Percentiles rank a stretch among this genome's conserved stretches.
These are phyloP conservation scores for Pachyramphus minor DNA, from an alignment of 2,113 vertebrate genomes.

Conservation along the genomic window DNA sequence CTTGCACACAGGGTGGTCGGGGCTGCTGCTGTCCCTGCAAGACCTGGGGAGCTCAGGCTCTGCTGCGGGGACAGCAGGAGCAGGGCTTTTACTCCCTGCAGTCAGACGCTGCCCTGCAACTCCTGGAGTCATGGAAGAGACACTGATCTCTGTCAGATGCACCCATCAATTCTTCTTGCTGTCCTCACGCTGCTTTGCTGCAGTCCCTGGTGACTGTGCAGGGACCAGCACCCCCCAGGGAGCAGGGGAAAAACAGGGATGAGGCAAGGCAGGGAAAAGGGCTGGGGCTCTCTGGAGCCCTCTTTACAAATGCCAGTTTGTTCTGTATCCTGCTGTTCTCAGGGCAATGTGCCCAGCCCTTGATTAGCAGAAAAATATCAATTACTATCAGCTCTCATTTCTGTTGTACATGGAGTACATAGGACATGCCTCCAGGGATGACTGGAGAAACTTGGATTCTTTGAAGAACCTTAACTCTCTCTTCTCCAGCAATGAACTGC, in stretches of 20 bases:
- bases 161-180: neutral
- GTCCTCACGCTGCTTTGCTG: neutral
- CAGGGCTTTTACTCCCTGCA: neutral
- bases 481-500: neutral
- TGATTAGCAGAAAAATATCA: conserved; percentile 12
- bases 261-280: neutral
- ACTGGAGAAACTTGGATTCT: neutral
- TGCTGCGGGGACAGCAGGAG: neutral
- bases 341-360: neutral
- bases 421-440: neutral
- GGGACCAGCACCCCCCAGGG: neutral
- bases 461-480: neutral
- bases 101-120: neutral
- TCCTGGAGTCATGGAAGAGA: neutral
- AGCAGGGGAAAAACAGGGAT: neutral
- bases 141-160: neutral
- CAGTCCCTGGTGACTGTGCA: neutral
- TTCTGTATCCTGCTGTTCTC: neutral
- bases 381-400: neutral
- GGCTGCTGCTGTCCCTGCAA: neutral
- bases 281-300: neutral
- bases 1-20: fast-evolving
- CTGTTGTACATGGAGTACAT: neutral
- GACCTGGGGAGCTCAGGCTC: neutral
- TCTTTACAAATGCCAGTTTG: neutral